These are phyloP conservation scores for Catharus bicknelli DNA, from an alignment of 2,113 vertebrate species.

Conservation along the genomic window DNA sequence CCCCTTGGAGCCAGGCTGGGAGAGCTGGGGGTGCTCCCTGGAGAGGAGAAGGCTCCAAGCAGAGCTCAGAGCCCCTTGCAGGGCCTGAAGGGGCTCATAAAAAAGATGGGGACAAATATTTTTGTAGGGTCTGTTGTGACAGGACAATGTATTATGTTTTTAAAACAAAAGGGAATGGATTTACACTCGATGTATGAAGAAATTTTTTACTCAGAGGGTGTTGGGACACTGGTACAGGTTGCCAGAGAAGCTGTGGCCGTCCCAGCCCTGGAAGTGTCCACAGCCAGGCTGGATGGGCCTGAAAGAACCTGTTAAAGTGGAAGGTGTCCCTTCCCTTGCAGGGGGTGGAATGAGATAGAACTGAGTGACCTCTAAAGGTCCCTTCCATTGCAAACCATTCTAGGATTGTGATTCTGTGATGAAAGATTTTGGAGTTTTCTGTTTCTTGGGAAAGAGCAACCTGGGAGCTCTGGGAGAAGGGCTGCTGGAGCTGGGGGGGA, in stretches of 20 bases:
- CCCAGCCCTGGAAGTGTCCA: not conserved
- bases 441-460: fast-evolving
- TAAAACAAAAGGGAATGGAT: not conserved
- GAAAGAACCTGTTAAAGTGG: too few relatives aligned
- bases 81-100: not conserved
- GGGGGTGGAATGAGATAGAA: not conserved
- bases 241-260: not conserved
- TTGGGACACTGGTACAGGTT: not conserved
- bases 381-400: not conserved
- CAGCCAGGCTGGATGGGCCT: fast-evolving
- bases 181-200: not conserved
- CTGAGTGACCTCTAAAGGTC: not conserved
- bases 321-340: not conserved
- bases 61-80: not conserved
- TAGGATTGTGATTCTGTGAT: not conserved
- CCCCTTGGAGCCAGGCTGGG: not conserved
- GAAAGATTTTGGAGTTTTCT: not conserved
- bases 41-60: not conserved
- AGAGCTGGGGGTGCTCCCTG: not conserved
- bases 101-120: not conserved
- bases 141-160: not conserved
- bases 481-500: not conserved
- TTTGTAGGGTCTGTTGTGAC: not conserved
- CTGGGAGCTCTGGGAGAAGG: not conserved
- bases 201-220: not conserved